These are phyloP conservation scores for Momotus momota DNA, from an alignment of 2,797 vertebrate species.

Conservation along the genomic window DNA sequence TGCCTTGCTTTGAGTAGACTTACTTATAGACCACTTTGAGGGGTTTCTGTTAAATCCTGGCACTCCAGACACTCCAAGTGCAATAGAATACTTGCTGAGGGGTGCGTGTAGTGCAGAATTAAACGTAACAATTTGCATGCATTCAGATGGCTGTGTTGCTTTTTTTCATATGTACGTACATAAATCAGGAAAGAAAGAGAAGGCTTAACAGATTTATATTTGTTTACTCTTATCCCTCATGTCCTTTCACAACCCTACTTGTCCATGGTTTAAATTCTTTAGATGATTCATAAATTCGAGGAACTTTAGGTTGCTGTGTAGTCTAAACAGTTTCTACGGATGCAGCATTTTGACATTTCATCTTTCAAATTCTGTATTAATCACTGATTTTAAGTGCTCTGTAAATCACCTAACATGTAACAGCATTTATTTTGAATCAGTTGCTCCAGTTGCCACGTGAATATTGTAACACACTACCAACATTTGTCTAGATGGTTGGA, in stretches of 20 bases:
- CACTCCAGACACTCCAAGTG: neutral
- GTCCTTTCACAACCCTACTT: neutral
- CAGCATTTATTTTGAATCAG: neutral
- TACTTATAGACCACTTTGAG: neutral
- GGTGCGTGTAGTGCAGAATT: neutral
- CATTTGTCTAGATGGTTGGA: neutral
- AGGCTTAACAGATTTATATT: neutral
- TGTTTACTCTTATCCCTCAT: neutral
- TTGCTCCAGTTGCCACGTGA: accelerated
- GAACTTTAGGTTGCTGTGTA: neutral
- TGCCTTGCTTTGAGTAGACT: neutral
- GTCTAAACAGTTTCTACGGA: neutral
- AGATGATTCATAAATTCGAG: neutral
- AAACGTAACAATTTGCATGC: neutral
- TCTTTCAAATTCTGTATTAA: neutral
- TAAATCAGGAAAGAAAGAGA: neutral
- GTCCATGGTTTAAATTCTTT: neutral
- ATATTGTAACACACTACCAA: neutral
- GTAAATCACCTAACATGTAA: neutral
- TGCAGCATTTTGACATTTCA: neutral
- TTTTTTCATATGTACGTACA: neutral
- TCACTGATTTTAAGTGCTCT: neutral
- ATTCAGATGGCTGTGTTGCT: neutral
- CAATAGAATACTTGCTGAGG: accelerated
- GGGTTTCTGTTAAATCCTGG: neutral